Percentiles rank a stretch among this genome's conserved stretches.
Evolutionary conservation across 2,113 vertebrate genomes (phyloP).

Genomic region (Forbesichthys papilliferus): DNA sequence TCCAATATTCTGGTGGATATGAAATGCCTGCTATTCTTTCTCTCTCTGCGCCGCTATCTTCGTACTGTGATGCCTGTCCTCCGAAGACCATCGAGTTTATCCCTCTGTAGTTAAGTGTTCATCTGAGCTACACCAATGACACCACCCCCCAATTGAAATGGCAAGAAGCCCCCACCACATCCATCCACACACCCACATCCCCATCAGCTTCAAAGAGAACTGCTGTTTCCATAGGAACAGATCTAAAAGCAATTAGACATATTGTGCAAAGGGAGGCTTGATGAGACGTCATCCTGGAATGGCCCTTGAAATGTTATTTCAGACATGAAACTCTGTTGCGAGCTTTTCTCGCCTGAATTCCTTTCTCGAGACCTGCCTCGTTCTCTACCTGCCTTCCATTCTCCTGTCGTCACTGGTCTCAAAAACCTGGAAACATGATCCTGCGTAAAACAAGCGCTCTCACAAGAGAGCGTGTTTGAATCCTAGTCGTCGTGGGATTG

Average conservation of each 20-base stretch:
- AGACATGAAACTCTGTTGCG: constrained; percentile 10
- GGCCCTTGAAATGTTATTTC: constrained; percentile 64
- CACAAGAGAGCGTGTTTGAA: constrained; percentile 20
- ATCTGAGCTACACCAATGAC: constrained; percentile 48
- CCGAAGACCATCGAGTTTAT: constrained; percentile 36
- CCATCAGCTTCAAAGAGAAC: constrained; percentile 63
- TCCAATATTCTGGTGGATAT: constrained; percentile 19
- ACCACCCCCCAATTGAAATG: constrained; percentile 57
- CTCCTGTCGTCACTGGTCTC: no score
- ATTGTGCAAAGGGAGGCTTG: constrained; percentile 48
- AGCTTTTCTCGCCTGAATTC: constrained; percentile 14
- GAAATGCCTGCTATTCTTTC: constrained; percentile 7
- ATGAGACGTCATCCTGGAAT: constrained; percentile 66
- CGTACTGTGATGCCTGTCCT: constrained; percentile 25
- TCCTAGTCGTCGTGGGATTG: constrained; percentile 51
- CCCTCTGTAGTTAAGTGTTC: constrained; percentile 33
- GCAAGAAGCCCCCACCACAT: constrained; percentile 47
- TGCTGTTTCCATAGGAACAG: constrained; percentile 77
- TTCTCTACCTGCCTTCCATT: background rate
- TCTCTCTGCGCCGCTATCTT: constrained; percentile 10
- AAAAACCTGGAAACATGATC: background rate
- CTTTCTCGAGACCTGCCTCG: constrained; percentile 1
- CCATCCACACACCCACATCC: constrained; percentile 13
- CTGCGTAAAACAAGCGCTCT: constrained; percentile 14
- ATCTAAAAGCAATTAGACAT: constrained; percentile 75